Evolutionary conservation across 2,888 invertebrate species (phyloP).

Genomic region (Deladenus siricidicola): DNA sequence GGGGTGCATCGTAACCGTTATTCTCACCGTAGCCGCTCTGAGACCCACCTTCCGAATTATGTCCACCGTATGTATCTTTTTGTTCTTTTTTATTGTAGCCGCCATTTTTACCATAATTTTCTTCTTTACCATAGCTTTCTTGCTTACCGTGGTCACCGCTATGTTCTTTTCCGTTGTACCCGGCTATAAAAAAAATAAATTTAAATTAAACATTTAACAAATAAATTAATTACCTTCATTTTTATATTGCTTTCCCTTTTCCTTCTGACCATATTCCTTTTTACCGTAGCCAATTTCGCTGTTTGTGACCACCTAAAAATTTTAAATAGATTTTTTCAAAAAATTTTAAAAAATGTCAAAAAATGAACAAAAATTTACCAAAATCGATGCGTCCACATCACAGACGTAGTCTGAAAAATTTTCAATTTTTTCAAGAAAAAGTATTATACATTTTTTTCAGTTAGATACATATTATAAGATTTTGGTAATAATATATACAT

Average conservation of each 20-base stretch:
- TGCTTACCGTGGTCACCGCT: constrained; percentile 1
- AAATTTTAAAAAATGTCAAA: not conserved
- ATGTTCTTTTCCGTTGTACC: too few species aligned
- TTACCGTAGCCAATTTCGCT: constrained; percentile 12
- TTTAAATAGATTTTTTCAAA: not conserved
- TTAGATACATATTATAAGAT: too few species aligned
- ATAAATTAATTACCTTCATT: not conserved
- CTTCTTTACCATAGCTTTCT: constrained; percentile 6
- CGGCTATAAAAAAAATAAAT: too few species aligned
- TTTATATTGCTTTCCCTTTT: not conserved
- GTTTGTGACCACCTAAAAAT: constrained; percentile 18
- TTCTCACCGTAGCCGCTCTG: not conserved
- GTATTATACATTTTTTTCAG: not conserved
- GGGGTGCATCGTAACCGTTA: not conserved
- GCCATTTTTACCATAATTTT: constrained; percentile 2
- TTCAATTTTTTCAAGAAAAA: too few species aligned
- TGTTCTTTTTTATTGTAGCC: constrained; percentile 7
- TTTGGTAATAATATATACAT: too few species aligned
- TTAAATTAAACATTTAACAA: too few species aligned
- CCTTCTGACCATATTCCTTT: not conserved
- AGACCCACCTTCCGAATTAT: not conserved
- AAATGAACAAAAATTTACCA: too few species aligned
- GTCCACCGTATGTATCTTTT: not conserved
- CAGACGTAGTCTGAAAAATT: constrained; percentile 27
- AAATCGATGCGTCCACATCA: constrained; percentile 31